Evolutionary conservation across 2,888 invertebrate species (phyloP).

Genomic region (Microplitis deprimator): DNA sequence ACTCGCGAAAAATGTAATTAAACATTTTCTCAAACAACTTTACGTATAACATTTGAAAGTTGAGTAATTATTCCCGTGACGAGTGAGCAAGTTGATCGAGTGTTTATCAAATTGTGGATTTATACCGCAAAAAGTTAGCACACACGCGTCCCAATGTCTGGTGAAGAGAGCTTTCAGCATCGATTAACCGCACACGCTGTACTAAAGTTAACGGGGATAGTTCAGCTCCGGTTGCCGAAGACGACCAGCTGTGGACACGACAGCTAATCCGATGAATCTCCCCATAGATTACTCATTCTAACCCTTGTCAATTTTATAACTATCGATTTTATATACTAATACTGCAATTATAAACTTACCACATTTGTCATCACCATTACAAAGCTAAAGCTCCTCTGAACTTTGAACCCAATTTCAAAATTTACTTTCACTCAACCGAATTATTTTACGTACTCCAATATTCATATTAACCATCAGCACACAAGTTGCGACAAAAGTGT

Average conservation of each 20-base stretch:
- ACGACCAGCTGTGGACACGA: slow-evolving; percentile 36
- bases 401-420: too few relatives aligned
- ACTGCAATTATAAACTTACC: too few relatives aligned
- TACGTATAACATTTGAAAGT: not conserved
- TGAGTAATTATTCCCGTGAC: slow-evolving; percentile 17
- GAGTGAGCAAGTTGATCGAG: slow-evolving; percentile 23
- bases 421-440: too few relatives aligned
- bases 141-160: not conserved
- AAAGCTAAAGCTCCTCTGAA: too few relatives aligned
- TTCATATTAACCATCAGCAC: too few relatives aligned
- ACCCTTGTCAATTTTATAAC: slow-evolving; percentile 3
- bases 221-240: slow-evolving; percentile 22
- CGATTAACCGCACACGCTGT: slow-evolving; percentile 34
- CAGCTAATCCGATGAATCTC: slow-evolving; percentile 39
- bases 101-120: slow-evolving; percentile 27
- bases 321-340: not conserved
- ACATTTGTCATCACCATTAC: too few relatives aligned
- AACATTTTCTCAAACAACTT: too few relatives aligned
- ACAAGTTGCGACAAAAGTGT: too few relatives aligned
- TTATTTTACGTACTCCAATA: too few relatives aligned
- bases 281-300: slow-evolving; percentile 6
- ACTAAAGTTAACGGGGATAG: slow-evolving; percentile 31
- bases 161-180: slow-evolving; percentile 31
- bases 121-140: slow-evolving; percentile 23
- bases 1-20: too few relatives aligned